Conservation (phyloP, 2,888 invertebrate genomes). For the Iselma pallidipennis region DNA sequence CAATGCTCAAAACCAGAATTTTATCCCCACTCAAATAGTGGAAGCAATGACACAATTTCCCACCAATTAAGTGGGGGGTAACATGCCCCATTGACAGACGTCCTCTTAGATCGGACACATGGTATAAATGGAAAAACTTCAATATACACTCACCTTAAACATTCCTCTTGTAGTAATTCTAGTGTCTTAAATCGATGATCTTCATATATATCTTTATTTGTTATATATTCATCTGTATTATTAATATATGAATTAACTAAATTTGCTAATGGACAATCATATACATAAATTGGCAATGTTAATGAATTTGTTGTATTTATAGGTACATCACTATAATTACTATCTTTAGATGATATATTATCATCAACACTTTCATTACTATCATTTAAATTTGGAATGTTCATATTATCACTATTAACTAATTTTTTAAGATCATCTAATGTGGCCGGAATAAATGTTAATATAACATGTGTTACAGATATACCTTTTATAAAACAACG, state of each 20-base stretch:
- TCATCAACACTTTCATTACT: constrained; percentile 43
- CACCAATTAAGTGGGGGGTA: no score
- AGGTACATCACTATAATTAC: constrained; percentile 51
- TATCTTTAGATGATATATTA: constrained; percentile 45
- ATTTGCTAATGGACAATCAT: constrained; percentile 65
- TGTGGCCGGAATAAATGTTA: constrained; percentile 69
- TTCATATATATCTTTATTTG: constrained; percentile 58
- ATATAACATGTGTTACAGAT: constrained; percentile 63
- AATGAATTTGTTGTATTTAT: constrained; percentile 44
- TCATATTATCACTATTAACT: constrained; percentile 34
- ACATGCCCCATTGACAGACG: no score
- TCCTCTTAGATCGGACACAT: no score
- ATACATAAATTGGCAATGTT: constrained; percentile 65
- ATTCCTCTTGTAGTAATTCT: constrained; percentile 49
- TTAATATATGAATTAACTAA: constrained; percentile 61
- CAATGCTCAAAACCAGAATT: no score
- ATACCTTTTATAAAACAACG: constrained; percentile 69
- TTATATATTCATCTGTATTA: constrained; percentile 34
- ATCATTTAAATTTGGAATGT: constrained; percentile 39
- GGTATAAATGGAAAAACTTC: no score
- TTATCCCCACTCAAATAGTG: no score
- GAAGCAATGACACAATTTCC: no score
- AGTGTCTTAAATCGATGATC: constrained; percentile 59
- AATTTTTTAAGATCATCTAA: constrained; percentile 57
- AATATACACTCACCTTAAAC: constrained; percentile 37